A percentile compares a stretch with the other conserved stretches of the same genome.
These are phyloP conservation scores for Dromius quadrimaculatus DNA, from an alignment of 2,888 invertebrate genomes.

Conservation along the genomic window DNA sequence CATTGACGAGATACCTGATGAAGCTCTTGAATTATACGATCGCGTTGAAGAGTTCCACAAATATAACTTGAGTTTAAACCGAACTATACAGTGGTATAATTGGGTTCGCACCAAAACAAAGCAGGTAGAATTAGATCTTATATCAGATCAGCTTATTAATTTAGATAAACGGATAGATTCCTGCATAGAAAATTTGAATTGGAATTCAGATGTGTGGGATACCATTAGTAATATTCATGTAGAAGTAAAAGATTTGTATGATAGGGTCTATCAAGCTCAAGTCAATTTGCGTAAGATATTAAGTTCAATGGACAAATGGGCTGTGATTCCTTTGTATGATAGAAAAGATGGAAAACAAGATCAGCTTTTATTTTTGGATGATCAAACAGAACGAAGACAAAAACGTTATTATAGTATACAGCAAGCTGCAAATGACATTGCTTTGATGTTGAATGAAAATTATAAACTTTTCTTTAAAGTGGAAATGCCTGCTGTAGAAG, in stretches of 20 bases:
- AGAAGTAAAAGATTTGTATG: constrained; percentile 78
- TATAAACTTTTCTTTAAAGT: constrained; percentile 79
- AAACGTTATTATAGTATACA: constrained; percentile 69
- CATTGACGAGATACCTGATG: constrained; percentile 74
- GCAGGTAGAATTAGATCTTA: constrained; percentile 81
- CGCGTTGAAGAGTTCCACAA: constrained; percentile 77
- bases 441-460: constrained; percentile 73
- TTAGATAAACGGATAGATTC: constrained; percentile 79
- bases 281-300: constrained; percentile 73
- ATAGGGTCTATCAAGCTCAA: constrained; percentile 76
- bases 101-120: constrained; percentile 80
- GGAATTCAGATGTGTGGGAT: constrained; percentile 82
- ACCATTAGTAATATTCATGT: constrained; percentile 78
- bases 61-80: constrained; percentile 64
- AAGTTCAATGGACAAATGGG: constrained; percentile 77
- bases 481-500: constrained; percentile 58
- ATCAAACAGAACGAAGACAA: constrained; percentile 69
- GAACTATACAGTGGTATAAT: constrained; percentile 88
- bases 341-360: constrained; percentile 76
- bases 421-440: constrained; percentile 71
- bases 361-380: constrained; percentile 70
- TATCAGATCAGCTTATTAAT: constrained; percentile 80
- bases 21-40: constrained; percentile 75
- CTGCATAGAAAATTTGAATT: constrained; percentile 79
- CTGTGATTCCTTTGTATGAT: constrained; percentile 79